Percentiles rank a stretch among this genome's conserved stretches.
Evolutionary conservation across 2,797 vertebrate genomes (phyloP).

Genomic region (Thalassophryne amazonica): DNA sequence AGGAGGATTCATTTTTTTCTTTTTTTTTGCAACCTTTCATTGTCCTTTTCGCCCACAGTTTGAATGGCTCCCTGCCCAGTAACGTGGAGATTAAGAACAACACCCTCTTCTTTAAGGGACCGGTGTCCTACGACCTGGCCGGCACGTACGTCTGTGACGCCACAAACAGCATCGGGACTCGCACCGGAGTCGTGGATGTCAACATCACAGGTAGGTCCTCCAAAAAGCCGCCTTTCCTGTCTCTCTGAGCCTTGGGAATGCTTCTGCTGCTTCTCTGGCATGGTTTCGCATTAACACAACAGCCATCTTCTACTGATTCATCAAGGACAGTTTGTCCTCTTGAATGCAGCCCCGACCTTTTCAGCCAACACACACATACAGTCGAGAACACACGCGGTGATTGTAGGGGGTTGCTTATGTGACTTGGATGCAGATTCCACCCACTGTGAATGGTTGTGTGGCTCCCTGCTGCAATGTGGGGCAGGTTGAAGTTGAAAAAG

Average conservation of each 20-base stretch:
- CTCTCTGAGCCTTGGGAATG: background rate
- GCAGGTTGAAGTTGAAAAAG: slow-evolving; percentile 15
- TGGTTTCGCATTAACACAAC: slow-evolving; percentile 43
- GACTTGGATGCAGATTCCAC: background rate
- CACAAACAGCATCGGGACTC: slow-evolving; percentile 91
- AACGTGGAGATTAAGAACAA: slow-evolving; percentile 94
- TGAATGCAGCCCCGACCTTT: background rate
- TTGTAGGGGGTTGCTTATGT: slow-evolving; percentile 2
- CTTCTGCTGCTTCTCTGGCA: slow-evolving; percentile 23
- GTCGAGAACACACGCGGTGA: slow-evolving; percentile 18
- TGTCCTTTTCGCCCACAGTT: slow-evolving; percentile 61
- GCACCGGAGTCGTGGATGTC: slow-evolving; percentile 91
- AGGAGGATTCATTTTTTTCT: background rate
- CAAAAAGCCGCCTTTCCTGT: background rate
- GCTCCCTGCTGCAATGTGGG: slow-evolving; percentile 15
- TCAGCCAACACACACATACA: background rate
- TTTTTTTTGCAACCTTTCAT: too few species aligned
- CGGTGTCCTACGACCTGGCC: slow-evolving; percentile 86
- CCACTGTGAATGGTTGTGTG: background rate
- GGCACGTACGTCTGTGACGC: slow-evolving; percentile 94
- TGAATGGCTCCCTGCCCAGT: slow-evolving; percentile 90
- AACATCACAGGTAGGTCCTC: slow-evolving; percentile 92
- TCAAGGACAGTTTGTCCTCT: background rate
- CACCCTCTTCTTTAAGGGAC: slow-evolving; percentile 92
- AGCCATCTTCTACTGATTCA: background rate